Conservation (phyloP, 2,113 vertebrate genomes). For the Otocyon megalotis region DNA sequence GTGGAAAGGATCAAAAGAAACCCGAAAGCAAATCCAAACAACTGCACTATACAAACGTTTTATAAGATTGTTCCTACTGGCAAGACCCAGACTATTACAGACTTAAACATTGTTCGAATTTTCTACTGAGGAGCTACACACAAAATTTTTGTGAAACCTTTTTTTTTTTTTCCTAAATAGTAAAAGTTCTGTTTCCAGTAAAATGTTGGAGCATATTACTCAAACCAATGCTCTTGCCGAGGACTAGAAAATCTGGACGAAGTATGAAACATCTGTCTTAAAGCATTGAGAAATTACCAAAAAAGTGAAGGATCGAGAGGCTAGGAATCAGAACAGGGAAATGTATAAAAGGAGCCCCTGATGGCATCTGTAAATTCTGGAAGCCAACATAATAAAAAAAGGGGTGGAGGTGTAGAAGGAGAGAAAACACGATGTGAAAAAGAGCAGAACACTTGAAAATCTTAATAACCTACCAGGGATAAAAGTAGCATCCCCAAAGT, state of each 20-base stretch:
- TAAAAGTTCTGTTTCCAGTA: neutral
- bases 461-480: neutral
- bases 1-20: neutral
- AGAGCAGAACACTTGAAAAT: neutral
- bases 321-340: neutral
- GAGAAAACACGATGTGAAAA: neutral
- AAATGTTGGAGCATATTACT: neutral
- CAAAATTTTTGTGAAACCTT: neutral
- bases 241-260: neutral
- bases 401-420: neutral
- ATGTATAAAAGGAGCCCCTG: neutral
- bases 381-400: neutral
- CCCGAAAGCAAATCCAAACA: neutral
- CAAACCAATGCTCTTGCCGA: neutral
- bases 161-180: neutral
- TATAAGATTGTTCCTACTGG: neutral
- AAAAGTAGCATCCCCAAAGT: neutral
- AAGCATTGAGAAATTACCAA: neutral
- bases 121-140: neutral
- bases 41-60: neutral
- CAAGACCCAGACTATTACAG: neutral
- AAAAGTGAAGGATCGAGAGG: neutral
- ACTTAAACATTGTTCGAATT: neutral
- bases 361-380: neutral
- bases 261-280: neutral